phyloP scores from a whole-genome alignment of 2,797 vertebrate genomes.

The Amphiprion clarkii region DNA sequence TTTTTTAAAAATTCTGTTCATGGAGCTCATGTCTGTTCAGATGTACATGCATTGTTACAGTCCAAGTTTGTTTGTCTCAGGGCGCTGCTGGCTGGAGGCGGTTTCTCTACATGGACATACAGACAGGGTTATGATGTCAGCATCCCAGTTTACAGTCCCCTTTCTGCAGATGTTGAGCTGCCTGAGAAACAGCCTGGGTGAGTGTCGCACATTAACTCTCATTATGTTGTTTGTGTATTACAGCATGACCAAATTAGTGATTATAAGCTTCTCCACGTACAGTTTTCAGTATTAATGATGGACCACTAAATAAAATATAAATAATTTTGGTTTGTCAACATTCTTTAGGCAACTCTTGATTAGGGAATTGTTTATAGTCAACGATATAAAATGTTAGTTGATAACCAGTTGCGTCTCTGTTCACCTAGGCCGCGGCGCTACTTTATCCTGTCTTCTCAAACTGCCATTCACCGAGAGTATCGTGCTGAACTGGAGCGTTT shows the following conservation, averaged over 20 bases:
- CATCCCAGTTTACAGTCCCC: conserved; percentile 95
- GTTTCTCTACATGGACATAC: conserved; percentile 99
- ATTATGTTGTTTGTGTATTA: conserved; percentile 11
- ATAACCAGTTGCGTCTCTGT: conserved; percentile 13
- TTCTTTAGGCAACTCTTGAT: not conserved
- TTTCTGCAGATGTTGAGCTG: conserved; percentile 92
- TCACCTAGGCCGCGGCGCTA: conserved; percentile 88
- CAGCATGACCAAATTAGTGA: conserved; percentile 24
- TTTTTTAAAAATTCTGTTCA: conserved; percentile 4
- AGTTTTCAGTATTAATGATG: not conserved
- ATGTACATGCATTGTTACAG: conserved; percentile 24
- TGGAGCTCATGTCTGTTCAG: conserved; percentile 8
- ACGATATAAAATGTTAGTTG: not conserved
- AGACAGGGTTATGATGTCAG: conserved; percentile 98
- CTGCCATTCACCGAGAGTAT: conserved; percentile 93
- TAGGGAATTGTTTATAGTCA: not conserved
- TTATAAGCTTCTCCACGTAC: not conserved
- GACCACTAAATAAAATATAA: not conserved
- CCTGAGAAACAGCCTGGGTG: conserved; percentile 94
- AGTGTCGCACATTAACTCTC: conserved; percentile 59
- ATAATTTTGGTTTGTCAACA: not conserved
- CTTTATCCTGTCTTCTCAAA: conserved; percentile 95
- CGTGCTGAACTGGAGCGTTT: conserved; percentile 91
- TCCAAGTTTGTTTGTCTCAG: conserved; percentile 79
- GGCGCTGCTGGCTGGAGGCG: conserved; percentile 95